These are phyloP conservation scores for Gonioctena quinquepunctata DNA, from an alignment of 1,140 invertebrate genomes.

Conservation along the genomic window DNA sequence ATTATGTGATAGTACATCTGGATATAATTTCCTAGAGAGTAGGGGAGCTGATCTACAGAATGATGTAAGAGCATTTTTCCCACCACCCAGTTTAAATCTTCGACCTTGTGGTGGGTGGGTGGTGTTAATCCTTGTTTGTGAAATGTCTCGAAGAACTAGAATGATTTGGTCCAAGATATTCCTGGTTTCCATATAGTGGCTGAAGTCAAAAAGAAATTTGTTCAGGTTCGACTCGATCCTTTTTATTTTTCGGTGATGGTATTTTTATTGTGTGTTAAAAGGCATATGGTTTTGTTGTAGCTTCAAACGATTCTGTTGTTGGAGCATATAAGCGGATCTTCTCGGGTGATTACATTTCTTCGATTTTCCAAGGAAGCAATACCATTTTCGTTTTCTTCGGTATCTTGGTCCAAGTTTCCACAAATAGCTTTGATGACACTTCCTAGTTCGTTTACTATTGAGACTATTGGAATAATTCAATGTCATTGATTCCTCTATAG, in stretches of 20 bases:
- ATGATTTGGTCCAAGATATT: constrained; percentile 6
- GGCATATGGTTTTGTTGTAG: neutral
- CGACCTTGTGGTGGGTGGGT: neutral
- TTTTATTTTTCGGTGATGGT: neutral
- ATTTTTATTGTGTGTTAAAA: neutral
- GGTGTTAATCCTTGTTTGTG: neutral
- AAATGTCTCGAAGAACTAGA: neutral
- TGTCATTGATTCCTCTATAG: no score
- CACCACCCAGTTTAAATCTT: neutral
- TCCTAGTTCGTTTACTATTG: no score
- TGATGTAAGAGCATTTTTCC: neutral
- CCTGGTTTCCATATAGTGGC: constrained; percentile 2
- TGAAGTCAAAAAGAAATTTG: constrained; percentile 6
- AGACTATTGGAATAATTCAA: no score
- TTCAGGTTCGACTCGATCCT: neutral
- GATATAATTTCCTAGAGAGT: neutral
- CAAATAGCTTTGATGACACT: no score
- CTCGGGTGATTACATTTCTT: neutral
- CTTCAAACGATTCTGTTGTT: neutral
- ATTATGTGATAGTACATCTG: neutral
- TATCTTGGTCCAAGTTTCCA: no score
- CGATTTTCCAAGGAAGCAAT: no score
- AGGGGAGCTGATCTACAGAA: neutral
- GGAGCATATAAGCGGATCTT: neutral
- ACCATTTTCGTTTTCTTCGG: no score